Evolutionary conservation across 2,113 vertebrate species (phyloP).

Genomic region (Danionella cerebrum): DNA sequence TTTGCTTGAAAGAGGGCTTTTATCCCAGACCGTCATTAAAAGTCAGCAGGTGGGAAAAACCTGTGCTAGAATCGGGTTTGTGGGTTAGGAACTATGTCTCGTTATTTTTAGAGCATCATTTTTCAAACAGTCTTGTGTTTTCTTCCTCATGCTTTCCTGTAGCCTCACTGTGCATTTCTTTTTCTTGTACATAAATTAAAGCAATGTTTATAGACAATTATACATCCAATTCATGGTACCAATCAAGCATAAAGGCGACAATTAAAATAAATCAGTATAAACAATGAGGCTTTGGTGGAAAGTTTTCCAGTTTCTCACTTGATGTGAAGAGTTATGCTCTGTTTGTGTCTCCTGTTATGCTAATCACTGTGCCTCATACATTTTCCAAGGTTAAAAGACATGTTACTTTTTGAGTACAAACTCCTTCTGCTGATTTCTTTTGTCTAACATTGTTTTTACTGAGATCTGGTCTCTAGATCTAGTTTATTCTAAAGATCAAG

Average conservation of each 20-base stretch:
- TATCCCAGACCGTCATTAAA: background rate
- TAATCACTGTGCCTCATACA: too few relatives aligned
- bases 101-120: background rate
- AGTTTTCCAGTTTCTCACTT: too few relatives aligned
- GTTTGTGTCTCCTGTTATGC: too few relatives aligned
- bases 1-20: background rate
- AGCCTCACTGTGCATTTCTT: background rate
- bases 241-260: background rate
- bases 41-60: background rate
- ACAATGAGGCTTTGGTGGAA: too few relatives aligned
- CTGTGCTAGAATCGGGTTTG: conserved; percentile 1
- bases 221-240: background rate
- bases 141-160: background rate
- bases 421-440: too few relatives aligned
- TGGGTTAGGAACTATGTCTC: background rate
- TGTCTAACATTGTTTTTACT: too few relatives aligned
- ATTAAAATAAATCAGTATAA: background rate
- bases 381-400: too few relatives aligned
- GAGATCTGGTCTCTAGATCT: too few relatives aligned
- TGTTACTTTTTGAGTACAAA: too few relatives aligned
- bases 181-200: background rate
- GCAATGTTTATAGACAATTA: background rate
- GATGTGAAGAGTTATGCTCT: too few relatives aligned
- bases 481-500: too few relatives aligned
- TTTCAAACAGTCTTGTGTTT: background rate